Conservation (phyloP, 92 coral and sea anemone genomes). For the Epizoanthus illoricatus region DNA sequence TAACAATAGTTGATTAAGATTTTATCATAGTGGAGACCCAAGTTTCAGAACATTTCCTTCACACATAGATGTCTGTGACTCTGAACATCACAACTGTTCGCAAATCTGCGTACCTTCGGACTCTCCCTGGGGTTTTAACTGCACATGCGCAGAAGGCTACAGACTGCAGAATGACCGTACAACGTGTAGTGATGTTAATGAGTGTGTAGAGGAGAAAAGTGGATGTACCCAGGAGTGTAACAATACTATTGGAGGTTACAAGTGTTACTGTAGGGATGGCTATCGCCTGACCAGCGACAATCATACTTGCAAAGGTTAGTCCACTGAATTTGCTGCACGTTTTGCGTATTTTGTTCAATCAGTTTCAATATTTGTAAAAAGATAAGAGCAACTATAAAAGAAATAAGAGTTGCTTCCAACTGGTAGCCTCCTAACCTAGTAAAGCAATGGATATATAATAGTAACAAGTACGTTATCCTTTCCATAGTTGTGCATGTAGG, state of each 20-base stretch:
- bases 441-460: no score
- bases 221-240: slow-evolving; percentile 26
- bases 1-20: not conserved
- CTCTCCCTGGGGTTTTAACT: slow-evolving; percentile 17
- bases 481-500: no score
- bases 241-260: slow-evolving; percentile 10
- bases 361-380: not conserved
- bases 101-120: slow-evolving; percentile 21
- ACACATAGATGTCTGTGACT: slow-evolving; percentile 15
- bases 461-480: no score
- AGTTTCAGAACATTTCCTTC: not conserved
- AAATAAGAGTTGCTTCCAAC: no score
- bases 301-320: slow-evolving; percentile 19
- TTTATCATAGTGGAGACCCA: not conserved
- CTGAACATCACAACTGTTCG: slow-evolving; percentile 17
- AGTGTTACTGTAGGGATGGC: slow-evolving; percentile 32
- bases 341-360: no score
- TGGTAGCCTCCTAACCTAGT: no score
- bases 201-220: slow-evolving; percentile 19
- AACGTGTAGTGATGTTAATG: slow-evolving; percentile 41
- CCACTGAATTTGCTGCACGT: not conserved
- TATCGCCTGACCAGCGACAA: slow-evolving; percentile 10
- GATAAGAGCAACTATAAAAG: not conserved
- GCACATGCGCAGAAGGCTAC: slow-evolving; percentile 20
- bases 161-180: not conserved